Evolutionary conservation across 1,140 invertebrate species (phyloP).

Genomic region (Temnothorax longispinosus): DNA sequence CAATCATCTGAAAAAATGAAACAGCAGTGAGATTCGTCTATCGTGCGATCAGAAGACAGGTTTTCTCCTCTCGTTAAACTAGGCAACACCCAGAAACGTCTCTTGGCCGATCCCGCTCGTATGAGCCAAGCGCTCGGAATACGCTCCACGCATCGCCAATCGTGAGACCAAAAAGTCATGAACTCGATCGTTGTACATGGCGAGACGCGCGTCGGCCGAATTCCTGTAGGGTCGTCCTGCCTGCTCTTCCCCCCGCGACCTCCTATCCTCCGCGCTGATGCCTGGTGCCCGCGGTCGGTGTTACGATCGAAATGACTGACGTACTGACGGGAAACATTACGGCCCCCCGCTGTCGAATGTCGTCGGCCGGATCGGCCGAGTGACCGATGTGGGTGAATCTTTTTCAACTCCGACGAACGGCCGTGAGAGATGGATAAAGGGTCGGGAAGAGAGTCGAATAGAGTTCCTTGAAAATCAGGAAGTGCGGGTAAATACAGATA

Average conservation of each 20-base stretch:
- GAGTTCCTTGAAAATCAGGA: slow-evolving; percentile 2
- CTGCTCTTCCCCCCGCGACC: slow-evolving; percentile 51
- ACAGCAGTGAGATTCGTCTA: not conserved
- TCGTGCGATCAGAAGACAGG: not conserved
- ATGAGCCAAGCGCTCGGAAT: slow-evolving; percentile 18
- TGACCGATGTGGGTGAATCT: slow-evolving; percentile 83
- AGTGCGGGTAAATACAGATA: not conserved
- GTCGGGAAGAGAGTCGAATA: not conserved
- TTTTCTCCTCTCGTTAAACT: slow-evolving; percentile 34
- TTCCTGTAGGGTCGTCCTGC: slow-evolving; percentile 74
- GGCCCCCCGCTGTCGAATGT: slow-evolving; percentile 83
- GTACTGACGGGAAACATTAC: slow-evolving; percentile 83
- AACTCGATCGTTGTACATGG: slow-evolving; percentile 54
- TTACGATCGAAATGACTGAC: slow-evolving; percentile 83
- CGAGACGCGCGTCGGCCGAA: slow-evolving; percentile 71
- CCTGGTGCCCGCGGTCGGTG: slow-evolving; percentile 69
- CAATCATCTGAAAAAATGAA: not conserved
- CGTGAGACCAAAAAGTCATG: slow-evolving; percentile 54
- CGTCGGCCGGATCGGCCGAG: slow-evolving; percentile 79
- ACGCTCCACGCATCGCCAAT: slow-evolving; percentile 43
- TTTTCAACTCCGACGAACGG: slow-evolving; percentile 55
- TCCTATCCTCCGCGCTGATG: slow-evolving; percentile 53
- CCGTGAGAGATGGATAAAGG: slow-evolving; percentile 31
- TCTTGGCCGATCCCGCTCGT: not conserved
- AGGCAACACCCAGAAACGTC: slow-evolving; percentile 39